These are phyloP conservation scores for Diaphora mendica DNA, from an alignment of 2,888 invertebrate genomes.

Conservation along the genomic window DNA sequence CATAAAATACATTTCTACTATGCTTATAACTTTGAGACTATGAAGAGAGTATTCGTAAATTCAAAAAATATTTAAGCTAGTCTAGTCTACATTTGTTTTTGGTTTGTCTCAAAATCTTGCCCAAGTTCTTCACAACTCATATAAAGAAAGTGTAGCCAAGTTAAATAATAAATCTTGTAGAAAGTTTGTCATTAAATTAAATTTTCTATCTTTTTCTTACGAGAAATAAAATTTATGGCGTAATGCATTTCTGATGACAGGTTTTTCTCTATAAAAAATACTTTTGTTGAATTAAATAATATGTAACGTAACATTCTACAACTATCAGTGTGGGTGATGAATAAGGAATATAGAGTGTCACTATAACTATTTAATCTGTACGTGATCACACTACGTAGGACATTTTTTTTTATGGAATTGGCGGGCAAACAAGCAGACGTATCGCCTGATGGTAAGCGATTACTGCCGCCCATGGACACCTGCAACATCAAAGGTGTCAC, in stretches of 20 bases:
- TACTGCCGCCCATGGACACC: too few relatives aligned
- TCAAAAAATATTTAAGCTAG: not conserved
- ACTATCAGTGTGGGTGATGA: too few relatives aligned
- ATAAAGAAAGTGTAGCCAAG: slow-evolving; percentile 12
- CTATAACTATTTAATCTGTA: too few relatives aligned
- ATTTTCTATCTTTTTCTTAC: slow-evolving; percentile 20
- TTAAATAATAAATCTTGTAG: slow-evolving; percentile 17
- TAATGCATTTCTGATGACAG: slow-evolving; percentile 22
- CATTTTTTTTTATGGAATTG: too few relatives aligned
- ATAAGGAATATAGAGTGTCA: too few relatives aligned
- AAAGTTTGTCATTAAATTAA: slow-evolving; percentile 25
- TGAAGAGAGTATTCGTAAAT: too few relatives aligned
- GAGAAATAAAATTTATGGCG: slow-evolving; percentile 19
- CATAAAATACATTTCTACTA: not conserved
- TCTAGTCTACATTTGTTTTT: not conserved
- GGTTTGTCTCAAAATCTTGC: not conserved
- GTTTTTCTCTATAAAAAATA: slow-evolving; percentile 7
- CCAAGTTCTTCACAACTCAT: not conserved
- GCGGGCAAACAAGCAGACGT: too few relatives aligned
- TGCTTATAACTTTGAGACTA: too few relatives aligned
- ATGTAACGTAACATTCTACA: not conserved
- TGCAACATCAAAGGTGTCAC: too few relatives aligned
- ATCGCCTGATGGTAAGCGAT: too few relatives aligned
- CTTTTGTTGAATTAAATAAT: slow-evolving; percentile 5
- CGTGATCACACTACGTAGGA: too few relatives aligned